Evolutionary conservation across 2,888 invertebrate genomes (phyloP).

Genomic region (Chloroclystis v-ata): DNA sequence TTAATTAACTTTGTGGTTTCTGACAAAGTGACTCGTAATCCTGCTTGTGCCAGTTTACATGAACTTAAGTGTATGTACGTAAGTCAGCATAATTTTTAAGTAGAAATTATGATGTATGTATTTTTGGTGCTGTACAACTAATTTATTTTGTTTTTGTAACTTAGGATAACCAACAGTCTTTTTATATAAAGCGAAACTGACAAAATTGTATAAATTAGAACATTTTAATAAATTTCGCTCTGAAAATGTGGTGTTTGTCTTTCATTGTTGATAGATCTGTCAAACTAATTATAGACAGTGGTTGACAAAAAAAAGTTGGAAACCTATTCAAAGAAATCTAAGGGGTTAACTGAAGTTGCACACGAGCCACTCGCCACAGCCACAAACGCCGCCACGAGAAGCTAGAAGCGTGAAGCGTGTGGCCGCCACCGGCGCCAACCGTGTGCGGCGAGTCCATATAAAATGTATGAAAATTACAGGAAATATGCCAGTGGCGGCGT

Average conservation of each 20-base stretch:
- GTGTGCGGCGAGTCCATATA: too few relatives aligned
- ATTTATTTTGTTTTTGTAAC: conserved; percentile 69
- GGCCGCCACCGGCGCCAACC: too few relatives aligned
- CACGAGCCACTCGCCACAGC: too few relatives aligned
- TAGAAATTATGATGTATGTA: conserved; percentile 63
- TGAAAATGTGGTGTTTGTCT: conserved; percentile 50
- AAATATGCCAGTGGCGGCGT: too few relatives aligned
- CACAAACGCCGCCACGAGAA: too few relatives aligned
- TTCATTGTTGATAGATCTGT: conserved; percentile 29
- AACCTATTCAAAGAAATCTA: too few relatives aligned
- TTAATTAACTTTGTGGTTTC: conserved; percentile 1
- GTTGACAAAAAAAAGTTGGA: too few relatives aligned
- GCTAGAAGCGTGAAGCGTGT: too few relatives aligned
- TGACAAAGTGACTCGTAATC: conserved; percentile 12
- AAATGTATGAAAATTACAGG: too few relatives aligned
- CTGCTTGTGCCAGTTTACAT: conserved; percentile 7
- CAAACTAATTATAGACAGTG: too few relatives aligned
- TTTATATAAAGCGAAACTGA: conserved; percentile 68
- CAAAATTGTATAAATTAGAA: conserved; percentile 68
- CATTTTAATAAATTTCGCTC: conserved; percentile 72
- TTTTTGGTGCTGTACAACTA: conserved; percentile 76
- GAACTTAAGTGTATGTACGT: conserved; percentile 19
- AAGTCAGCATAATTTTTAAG: conserved; percentile 41
- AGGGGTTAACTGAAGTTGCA: too few relatives aligned
- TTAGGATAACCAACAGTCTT: conserved; percentile 56